These are phyloP conservation scores for Yoshiicerus persimilis DNA, from an alignment of 1,140 invertebrate species.

Conservation along the genomic window DNA sequence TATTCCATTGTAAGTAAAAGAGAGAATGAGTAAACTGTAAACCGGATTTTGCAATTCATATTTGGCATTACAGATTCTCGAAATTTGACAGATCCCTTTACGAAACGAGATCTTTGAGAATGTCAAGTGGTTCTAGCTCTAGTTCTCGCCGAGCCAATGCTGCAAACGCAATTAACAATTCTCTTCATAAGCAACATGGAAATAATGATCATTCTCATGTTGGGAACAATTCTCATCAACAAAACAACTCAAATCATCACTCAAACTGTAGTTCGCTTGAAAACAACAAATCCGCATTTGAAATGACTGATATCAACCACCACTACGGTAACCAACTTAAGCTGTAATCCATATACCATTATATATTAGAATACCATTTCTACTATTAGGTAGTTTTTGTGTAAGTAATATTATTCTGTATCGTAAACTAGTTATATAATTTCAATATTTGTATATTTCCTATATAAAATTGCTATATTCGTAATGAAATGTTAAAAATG, in stretches of 20 bases:
- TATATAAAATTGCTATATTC: background rate
- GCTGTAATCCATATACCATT: background rate
- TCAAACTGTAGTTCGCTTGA: background rate
- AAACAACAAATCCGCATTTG: conserved; percentile 24
- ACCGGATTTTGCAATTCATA: no score
- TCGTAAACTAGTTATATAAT: no score
- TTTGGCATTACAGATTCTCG: conserved; percentile 15
- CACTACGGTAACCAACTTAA: background rate
- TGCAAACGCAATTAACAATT: background rate
- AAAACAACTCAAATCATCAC: conserved; percentile 6
- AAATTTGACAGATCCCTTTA: conserved; percentile 42
- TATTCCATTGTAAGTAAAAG: background rate
- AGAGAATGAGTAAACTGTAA: background rate
- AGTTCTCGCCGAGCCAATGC: conserved; percentile 19
- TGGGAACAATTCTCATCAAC: background rate
- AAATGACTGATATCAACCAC: conserved; percentile 30
- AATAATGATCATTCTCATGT: background rate
- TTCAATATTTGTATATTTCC: background rate
- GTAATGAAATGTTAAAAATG: background rate
- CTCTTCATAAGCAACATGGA: background rate
- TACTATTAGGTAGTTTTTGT: background rate
- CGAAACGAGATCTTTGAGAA: conserved; percentile 39
- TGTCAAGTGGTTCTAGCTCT: conserved; percentile 37
- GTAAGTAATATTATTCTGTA: no score
- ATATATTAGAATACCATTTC: background rate